Evolutionary conservation across 1,140 invertebrate genomes (phyloP).

Genomic region (Leucophenga varia): DNA sequence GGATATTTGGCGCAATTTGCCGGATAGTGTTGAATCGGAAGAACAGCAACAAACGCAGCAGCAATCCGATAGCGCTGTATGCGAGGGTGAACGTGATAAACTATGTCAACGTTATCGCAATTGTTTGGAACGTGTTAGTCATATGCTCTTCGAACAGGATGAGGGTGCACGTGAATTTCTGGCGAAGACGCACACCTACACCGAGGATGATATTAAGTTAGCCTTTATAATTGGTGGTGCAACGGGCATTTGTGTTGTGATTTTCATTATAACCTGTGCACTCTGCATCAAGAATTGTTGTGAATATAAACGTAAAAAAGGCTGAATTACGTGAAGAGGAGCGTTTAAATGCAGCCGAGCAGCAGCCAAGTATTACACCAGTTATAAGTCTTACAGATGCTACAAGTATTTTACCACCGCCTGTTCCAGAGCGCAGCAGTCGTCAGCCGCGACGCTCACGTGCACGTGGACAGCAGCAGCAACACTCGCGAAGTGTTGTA

Average conservation of each 20-base stretch:
- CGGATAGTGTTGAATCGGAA: slow-evolving; percentile 7
- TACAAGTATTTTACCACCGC: slow-evolving; percentile 22
- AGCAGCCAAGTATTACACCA: slow-evolving; percentile 6
- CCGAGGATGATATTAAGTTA: slow-evolving; percentile 41
- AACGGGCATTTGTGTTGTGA: slow-evolving; percentile 44
- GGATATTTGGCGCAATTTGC: slow-evolving; percentile 30
- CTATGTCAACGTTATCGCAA: slow-evolving; percentile 37
- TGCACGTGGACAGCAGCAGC: slow-evolving; percentile 18
- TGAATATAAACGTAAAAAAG: slow-evolving; percentile 27
- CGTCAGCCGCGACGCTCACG: slow-evolving; percentile 33
- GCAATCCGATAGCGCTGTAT: slow-evolving; percentile 18
- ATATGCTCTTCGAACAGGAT: slow-evolving; percentile 25
- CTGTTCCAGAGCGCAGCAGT: slow-evolving; percentile 15
- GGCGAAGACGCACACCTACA: slow-evolving; percentile 28
- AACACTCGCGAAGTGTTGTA: slow-evolving; percentile 24
- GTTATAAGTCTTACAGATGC: slow-evolving; percentile 14
- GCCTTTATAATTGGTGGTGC: slow-evolving; percentile 40
- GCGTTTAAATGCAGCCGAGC: slow-evolving; percentile 11
- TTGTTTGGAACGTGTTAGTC: slow-evolving; percentile 37
- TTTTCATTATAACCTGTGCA: slow-evolving; percentile 43
- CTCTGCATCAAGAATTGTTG: slow-evolving; percentile 42
- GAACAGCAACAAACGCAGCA: neutral
- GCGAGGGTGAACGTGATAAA: slow-evolving; percentile 35
- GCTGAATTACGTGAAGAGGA: slow-evolving; percentile 4
- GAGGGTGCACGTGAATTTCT: slow-evolving; percentile 9